phyloP scores from a whole-genome alignment of 1,140 invertebrate species.

The Zaprionus gabonicus region DNA sequence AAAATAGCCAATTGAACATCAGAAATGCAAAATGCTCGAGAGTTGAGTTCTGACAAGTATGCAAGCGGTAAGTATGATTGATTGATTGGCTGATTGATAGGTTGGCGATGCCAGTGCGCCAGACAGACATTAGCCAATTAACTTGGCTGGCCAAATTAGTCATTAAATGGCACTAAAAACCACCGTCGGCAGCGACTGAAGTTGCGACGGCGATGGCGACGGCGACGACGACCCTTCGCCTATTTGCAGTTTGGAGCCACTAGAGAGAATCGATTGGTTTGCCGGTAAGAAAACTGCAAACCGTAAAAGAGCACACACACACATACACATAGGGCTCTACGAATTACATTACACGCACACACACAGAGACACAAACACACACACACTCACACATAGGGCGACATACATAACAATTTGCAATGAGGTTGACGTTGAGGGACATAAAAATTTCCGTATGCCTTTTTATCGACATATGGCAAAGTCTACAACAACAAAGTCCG shows the following conservation, averaged over 20 bases:
- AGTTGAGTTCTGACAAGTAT: conserved; percentile 41
- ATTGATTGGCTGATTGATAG: conserved; percentile 23
- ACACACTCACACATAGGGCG: conserved; percentile 14
- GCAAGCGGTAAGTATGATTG: conserved; percentile 45
- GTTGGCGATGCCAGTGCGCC: background rate
- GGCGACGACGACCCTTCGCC: conserved; percentile 10
- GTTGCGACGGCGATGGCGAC: conserved; percentile 27
- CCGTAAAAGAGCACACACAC: conserved; percentile 31
- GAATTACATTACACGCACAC: conserved; percentile 28
- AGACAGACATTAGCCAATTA: conserved; percentile 45
- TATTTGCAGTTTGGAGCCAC: conserved; percentile 39
- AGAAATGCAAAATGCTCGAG: conserved; percentile 64
- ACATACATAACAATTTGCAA: conserved; percentile 64
- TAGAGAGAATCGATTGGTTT: conserved; percentile 54
- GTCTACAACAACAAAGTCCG: conserved; percentile 37
- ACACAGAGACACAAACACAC: background rate
- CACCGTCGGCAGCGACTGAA: conserved; percentile 32
- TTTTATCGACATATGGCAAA: conserved; percentile 61
- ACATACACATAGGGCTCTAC: background rate
- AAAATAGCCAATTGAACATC: conserved; percentile 55
- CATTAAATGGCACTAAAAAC: conserved; percentile 65
- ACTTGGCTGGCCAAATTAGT: conserved; percentile 63
- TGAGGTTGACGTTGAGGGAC: conserved; percentile 78
- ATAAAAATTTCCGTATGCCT: conserved; percentile 78
- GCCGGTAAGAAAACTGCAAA: conserved; percentile 36